These are phyloP conservation scores for Muscicapa adusta DNA, from an alignment of 2,113 vertebrate species.

Conservation along the genomic window DNA sequence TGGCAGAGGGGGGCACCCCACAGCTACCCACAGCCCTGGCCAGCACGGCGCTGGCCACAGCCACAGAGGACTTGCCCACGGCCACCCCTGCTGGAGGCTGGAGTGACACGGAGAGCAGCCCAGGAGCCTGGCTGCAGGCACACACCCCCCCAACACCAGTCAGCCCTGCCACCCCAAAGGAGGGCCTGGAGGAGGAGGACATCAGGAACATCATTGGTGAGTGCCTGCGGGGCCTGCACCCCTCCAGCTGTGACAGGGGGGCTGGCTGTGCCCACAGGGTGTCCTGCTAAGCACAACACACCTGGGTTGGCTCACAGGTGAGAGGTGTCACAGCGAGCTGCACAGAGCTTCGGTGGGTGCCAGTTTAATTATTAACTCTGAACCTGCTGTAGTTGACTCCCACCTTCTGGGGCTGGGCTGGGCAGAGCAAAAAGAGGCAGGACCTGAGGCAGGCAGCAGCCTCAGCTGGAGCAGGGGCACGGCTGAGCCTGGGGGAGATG, in stretches of 20 bases:
- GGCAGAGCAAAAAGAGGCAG: not conserved
- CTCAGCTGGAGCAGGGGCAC: not conserved
- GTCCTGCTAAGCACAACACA: not conserved
- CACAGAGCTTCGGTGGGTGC: not conserved
- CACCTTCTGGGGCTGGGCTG: not conserved
- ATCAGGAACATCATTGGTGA: conserved; percentile 78
- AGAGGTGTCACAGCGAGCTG: not conserved
- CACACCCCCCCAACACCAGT: rapidly evolving
- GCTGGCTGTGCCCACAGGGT: rapidly evolving
- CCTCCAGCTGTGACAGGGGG: rapidly evolving
- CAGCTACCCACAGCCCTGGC: not conserved
- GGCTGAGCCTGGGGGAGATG: not conserved
- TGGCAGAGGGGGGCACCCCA: not conserved
- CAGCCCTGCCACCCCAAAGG: conserved; percentile 22
- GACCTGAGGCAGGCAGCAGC: not conserved
- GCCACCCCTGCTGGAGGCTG: not conserved
- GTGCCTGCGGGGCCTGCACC: not conserved
- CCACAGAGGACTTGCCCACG: not conserved
- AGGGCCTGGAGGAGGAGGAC: conserved; percentile 68
- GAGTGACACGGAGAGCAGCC: not conserved
- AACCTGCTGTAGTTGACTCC: not conserved
- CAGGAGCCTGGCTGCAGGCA: not conserved
- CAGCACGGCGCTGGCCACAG: not conserved
- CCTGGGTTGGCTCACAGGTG: not conserved
- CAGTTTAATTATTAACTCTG: not conserved